Conservation (phyloP, 2,888 invertebrate genomes). For the Stenoptilia bipunctidactyla region DNA sequence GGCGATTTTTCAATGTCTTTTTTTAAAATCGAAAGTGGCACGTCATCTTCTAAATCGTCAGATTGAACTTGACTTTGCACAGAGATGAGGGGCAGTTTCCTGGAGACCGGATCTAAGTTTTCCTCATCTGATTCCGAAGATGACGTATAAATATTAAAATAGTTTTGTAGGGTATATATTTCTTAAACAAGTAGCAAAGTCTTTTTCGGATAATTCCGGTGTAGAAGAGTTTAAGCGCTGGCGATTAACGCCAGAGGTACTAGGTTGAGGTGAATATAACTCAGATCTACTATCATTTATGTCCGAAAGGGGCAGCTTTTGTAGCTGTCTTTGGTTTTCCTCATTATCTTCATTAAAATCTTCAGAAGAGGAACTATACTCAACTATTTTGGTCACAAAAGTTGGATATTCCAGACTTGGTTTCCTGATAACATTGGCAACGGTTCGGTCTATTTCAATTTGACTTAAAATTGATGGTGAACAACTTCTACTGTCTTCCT, state of each 20-base stretch:
- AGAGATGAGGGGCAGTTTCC: slow-evolving; percentile 1
- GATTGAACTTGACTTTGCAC: slow-evolving; percentile 2
- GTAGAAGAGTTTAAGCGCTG: slow-evolving; percentile 1
- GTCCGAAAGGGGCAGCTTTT: neutral
- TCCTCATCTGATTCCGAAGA: slow-evolving; percentile 8
- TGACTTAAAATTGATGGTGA: slow-evolving; percentile 4
- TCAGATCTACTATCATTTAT: slow-evolving; percentile 1
- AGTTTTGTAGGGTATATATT: neutral
- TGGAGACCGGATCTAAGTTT: slow-evolving; percentile 1
- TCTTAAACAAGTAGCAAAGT: slow-evolving; percentile 3
- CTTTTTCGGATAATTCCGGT: slow-evolving; percentile 1
- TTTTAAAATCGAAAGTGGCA: slow-evolving; percentile 3
- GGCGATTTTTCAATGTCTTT: slow-evolving; percentile 5
- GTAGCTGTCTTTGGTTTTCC: no score
- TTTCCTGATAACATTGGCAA: neutral
- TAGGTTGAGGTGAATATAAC: slow-evolving; percentile 5
- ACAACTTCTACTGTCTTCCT: slow-evolving; percentile 2
- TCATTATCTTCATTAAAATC: slow-evolving; percentile 1
- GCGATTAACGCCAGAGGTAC: slow-evolving; percentile 4
- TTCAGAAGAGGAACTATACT: slow-evolving; percentile 4
- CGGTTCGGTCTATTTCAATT: neutral
- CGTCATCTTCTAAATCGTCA: slow-evolving; percentile 5
- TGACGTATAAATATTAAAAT: slow-evolving; percentile 5
- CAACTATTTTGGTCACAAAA: slow-evolving; percentile 3
- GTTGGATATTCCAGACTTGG: slow-evolving; percentile 1